Base-by-base conservation (phyloP, 1,140 invertebrate genomes). In the Ganaspis sp. region DNA sequence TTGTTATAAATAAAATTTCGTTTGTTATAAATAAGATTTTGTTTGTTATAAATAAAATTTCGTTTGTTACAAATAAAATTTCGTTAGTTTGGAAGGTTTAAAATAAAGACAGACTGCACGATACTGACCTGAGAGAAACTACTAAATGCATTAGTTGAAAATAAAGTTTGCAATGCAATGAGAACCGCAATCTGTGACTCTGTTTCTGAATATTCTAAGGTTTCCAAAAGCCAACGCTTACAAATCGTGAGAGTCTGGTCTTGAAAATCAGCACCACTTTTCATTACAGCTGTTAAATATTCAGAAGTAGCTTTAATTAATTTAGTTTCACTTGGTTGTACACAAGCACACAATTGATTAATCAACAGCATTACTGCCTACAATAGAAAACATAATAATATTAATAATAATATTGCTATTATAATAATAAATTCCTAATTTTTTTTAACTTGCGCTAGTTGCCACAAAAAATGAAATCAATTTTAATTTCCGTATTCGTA, bases 301-400 rank as follows among this genome's bases (percentile, higher is more conserved):
- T 88, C 85, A 70, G 87, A 90, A 78, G 80, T 87, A 81, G 88
- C 90, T 76, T 84, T 83, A 4, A 91, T 86, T 54, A 92, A 74
- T 64, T 71, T 54, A 11, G 78, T 80, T 80, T 92, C 91, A 45
- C 78, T 84, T 5, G 88, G 86, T 69, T 85, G 81, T 21, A 91
- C 79, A n/a, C 86, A 77, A 0, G 58, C 77, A 71, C 90, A 91
- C 37, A 91, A 87, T 76, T 92, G 88, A 75, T 92, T 89, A 23
- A 92, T 79, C 34, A 92, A 58, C 34, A 92, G 79, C 38, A 89
- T 83, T 5, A 90, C 81, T 75, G 86, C 86, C 91, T 92, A 73
- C 12, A 89, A 88, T 64, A 64, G 74, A 75, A 54, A 6, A 3
- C 29, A 34, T 34, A 34, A 3, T 34, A n/a, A n/a, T n/a, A n/a